Evolutionary conservation across 2,888 invertebrate species (phyloP).

Genomic region (Rhopalosiphum nymphaeae): DNA sequence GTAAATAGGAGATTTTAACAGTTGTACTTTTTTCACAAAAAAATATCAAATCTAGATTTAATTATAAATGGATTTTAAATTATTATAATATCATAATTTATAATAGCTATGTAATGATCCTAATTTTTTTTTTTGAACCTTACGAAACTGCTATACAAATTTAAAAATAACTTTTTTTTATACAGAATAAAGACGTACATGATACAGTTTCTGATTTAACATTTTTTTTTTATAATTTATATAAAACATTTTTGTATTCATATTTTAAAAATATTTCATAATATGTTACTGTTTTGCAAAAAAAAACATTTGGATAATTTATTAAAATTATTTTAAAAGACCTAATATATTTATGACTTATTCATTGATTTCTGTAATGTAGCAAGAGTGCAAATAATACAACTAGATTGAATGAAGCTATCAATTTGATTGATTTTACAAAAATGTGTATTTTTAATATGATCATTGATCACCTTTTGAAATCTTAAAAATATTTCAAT

Average conservation of each 20-base stretch:
- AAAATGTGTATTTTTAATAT: no score
- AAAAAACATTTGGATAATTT: not conserved
- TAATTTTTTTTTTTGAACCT: not conserved
- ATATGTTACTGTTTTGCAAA: slow-evolving; percentile 4
- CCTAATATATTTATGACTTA: no score
- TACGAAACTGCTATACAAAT: not conserved
- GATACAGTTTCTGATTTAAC: not conserved
- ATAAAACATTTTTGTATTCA: not conserved
- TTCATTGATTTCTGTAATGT: no score
- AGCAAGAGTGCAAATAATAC: no score
- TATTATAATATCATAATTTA: not conserved
- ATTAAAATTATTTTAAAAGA: no score
- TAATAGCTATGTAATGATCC: not conserved
- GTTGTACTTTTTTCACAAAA: not conserved
- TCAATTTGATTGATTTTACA: no score
- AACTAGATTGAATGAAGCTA: no score
- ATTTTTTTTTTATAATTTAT: not conserved
- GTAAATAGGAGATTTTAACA: not conserved
- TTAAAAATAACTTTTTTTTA: not conserved
- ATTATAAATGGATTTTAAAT: not conserved
- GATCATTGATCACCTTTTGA: no score
- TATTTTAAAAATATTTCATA: not conserved
- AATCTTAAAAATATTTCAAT: no score
- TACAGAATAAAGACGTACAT: not conserved
- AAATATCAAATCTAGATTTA: not conserved